Base-by-base conservation (phyloP, 2,113 vertebrate species). In the Cyrtonyx montezumae region DNA sequence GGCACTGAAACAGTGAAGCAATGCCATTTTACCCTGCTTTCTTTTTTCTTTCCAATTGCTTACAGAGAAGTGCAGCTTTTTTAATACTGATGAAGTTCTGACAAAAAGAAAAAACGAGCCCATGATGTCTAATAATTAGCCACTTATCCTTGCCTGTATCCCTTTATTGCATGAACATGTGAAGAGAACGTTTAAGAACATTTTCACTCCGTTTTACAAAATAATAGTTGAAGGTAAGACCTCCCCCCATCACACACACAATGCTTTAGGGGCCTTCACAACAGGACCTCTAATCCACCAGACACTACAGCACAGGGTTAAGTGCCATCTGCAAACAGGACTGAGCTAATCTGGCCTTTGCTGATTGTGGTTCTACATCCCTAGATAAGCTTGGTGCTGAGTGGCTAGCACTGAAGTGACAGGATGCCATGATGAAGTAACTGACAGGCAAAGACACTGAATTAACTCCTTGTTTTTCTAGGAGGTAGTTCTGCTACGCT, bases 161-260 rank as follows among this genome's bases (percentile, higher is more conserved):
- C 30, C 6, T 46, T 46, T 67, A n/a, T 22, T 67, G 43, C 22
- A 46, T 45, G 46, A 46, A 43, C n/a, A 46, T 21, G 19, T 34
- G 7, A 67, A 46, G 40, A 30, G 20, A 67, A 21, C 13, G 23
- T 46, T 15, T 46, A 23, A 45, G 21, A n/a, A n/a, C 65, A 67
- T 32, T 20, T 45, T 32, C 42, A 45, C 16, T 45, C 65, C 17
- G 42, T n/a, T n/a, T 16, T n/a, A 46, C 45, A 32, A 46, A 67
- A 22, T 16, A 67, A 43, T n/a, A n/a, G 5, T n/a, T 67, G 30
- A 67, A 67, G n/a, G 42, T n/a, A 67, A n/a, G 42, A 42, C 13
- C 53, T 26, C 18, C 18, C 5, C 10, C 13, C 0, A 0, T 26
- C 3, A 20, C 32, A 12, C 18, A n/a, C 32, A 32, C 32, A 19